Base-by-base conservation (phyloP, 2,113 vertebrate species). In the Ivindomyrus marchei region DNA sequence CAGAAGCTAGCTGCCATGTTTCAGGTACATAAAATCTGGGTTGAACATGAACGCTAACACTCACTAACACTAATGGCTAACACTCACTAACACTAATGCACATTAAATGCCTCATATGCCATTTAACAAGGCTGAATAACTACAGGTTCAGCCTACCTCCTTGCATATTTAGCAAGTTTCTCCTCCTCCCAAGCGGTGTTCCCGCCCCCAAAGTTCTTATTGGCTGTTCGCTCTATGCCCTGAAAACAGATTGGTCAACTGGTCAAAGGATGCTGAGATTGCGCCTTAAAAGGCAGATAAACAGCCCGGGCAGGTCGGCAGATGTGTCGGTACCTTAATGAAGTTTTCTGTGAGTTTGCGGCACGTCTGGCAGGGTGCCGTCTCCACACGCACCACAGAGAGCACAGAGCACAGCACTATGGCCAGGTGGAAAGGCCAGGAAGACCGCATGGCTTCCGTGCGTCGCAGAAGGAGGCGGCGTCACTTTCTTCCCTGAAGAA, bases 181-280 rank as follows among this genome's bases (percentile, higher is more conserved):
- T 99, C 97, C 91, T 99, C 97, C 92, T 99, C 98, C 98, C 98
- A 99, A 24, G 98, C 98, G 0, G 98, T 99, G 94, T 99, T 99
- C 42, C 98, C 98, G 83, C 98, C 98, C 0, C 98, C 98, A 74
- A 99, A 99, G 91, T 99, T 98, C 93, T 98, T 98, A 91, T 97
- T 97, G 85, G 97, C 96, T 0, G 98, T 99, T 91, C 93, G 96
- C 93, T 99, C 97, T 93, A 99, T 95, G 42, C 98, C 98, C 98
- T 99, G 91, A 84, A 21, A 92, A 92, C 62, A 89, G 36, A 92
- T 77, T 77, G 56, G 2, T 21, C 7, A 5, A 9, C 24, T 27
- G 17, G 52, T 56, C 31, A 87, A 24, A n/a, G n/a, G 42, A 39
- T 19, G 36, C 24, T 19, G 15, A 90, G 31, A 87, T 7, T 4